Base-by-base conservation (phyloP, 2,797 vertebrate genomes). In the Diplodus sargus region DNA sequence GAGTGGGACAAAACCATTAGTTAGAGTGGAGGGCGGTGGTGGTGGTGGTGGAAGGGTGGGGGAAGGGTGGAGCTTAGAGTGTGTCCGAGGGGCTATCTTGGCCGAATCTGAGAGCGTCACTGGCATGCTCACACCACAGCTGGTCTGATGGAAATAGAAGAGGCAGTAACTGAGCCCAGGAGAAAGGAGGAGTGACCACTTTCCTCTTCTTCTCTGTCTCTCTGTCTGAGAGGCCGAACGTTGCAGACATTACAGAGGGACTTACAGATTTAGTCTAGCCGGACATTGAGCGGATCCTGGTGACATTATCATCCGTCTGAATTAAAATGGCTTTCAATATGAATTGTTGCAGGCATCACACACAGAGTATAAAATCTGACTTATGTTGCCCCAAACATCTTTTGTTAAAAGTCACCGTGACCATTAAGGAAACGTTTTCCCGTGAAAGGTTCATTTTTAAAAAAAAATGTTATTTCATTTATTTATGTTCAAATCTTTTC, bases 61-160 rank as follows among this genome's bases (percentile, higher is more conserved):
- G 16, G 28, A 18, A 52, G 74, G 82, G 81, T 18, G 70, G 65
- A 59, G 70, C 53, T 49, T 68, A 3, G 47, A 60, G 51, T 18
- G 63, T 72, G 70, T 54, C 15, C n/a, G 65, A 52, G 53, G 58
- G 62, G 58, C 39, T 18, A 54, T 85, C 85, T 87, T 80, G 76
- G 79, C 87, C 89, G 84, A 93, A 93, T 90, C 85, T 85, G 86
- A 93, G 91, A 90, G 73, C 43, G 71, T 84, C 80, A 79, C 72
- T 78, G 89, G 86, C 90, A 93, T 89, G 85, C 64, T 75, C 74
- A 68, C 70, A 79, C 82, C 77, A 57, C 90, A 93, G 92, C 91
- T 92, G 91, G 92, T 91, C 85, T 71, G 89, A 89, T 91, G 78
- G 86, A 95, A 95, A 95, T 95, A 95, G 94, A 87, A 58, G 34